Evolutionary conservation across 2,888 invertebrate genomes (phyloP), one percentile per base, ranked within the genome.

Genomic region (Dysmachus trigonus): DNA sequence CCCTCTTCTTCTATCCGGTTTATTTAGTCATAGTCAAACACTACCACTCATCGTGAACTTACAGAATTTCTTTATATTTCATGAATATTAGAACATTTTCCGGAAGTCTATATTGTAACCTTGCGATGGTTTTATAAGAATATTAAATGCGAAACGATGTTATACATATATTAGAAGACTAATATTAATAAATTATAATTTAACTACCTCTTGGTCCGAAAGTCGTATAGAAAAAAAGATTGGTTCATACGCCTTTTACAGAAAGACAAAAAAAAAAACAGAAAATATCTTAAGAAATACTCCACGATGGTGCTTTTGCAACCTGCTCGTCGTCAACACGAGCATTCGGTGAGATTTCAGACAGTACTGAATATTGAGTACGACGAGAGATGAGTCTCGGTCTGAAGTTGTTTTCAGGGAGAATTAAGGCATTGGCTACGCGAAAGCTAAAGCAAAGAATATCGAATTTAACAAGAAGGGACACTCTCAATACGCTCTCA

Each of bases 271-370:
- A 71, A 27, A n/a, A n/a, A n/a, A n/a, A n/a, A n/a, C n/a, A n/a
- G n/a, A n/a, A n/a, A n/a, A n/a, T n/a, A n/a, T n/a, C 30, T 72
- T 3, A 83, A 72, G 72, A 83, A 83, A 72, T 83, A 71, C 35
- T 83, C 35, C 72, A 83, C 83, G 41, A 41, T 41, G 38, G 41
- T 71, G 41, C 27, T 85, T 47, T 72, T 22, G 27, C 18, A 22
- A 33, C 41, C 72, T 31, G 76, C 53, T 85, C 85, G 33, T 74
- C 38, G 31, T 33, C 62, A 41, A 30, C 76, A 85, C 74, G 76
- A 85, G 76, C 77, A 79, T 74, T 79, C 76, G 77, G 77, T 71
- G 85, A 85, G 85, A 76, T 85, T 85, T 85, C 77, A 77, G 71
- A 77, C 71, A 62, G 31, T 35, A 85, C 85, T 85, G 47, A 47